These are phyloP conservation scores for Leuciscus waleckii DNA, from an alignment of 2,797 vertebrate species.

Conservation along the genomic window DNA sequence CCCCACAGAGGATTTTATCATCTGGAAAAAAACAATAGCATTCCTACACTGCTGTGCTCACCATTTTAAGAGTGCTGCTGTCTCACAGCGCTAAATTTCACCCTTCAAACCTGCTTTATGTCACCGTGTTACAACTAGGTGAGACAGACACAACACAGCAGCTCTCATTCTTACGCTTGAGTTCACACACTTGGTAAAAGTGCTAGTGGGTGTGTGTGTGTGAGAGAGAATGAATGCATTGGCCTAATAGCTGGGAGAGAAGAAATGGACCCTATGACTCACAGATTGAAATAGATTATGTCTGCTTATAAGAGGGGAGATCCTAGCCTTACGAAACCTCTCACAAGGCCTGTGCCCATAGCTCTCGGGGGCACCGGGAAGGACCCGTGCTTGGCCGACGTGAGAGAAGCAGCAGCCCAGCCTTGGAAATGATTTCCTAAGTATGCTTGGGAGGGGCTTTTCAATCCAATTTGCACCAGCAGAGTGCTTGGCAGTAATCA, in stretches of 20 bases:
- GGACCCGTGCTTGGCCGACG: constrained; percentile 55
- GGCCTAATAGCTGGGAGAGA: constrained; percentile 24
- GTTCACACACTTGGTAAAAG: constrained; percentile 37
- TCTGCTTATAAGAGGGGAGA: constrained; percentile 43
- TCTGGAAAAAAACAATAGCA: constrained; percentile 53
- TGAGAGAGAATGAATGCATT: constrained; percentile 48
- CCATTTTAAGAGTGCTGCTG: constrained; percentile 41
- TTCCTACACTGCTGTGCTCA: constrained; percentile 43
- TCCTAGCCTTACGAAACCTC: constrained; percentile 36
- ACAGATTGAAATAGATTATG: constrained; percentile 41
- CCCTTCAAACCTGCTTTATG: constrained; percentile 53
- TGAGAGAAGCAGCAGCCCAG: constrained; percentile 41
- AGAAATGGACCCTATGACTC: constrained; percentile 40
- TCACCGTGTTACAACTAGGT: constrained; percentile 48
- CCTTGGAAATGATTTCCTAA: constrained; percentile 67
- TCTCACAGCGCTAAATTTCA: constrained; percentile 53
- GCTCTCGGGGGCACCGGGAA: constrained; percentile 41
- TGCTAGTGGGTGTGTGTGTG: constrained; percentile 19
- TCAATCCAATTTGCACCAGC: constrained; percentile 67
- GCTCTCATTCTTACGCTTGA: constrained; percentile 45
- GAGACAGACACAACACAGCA: constrained; percentile 53
- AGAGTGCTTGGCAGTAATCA: constrained; percentile 69
- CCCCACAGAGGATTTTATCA: constrained; percentile 52
- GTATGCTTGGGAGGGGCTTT: constrained; percentile 63
- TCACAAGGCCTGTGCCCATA: constrained; percentile 27